Conservation (phyloP, 2,113 vertebrate species). For the Chunga burmeisteri region DNA sequence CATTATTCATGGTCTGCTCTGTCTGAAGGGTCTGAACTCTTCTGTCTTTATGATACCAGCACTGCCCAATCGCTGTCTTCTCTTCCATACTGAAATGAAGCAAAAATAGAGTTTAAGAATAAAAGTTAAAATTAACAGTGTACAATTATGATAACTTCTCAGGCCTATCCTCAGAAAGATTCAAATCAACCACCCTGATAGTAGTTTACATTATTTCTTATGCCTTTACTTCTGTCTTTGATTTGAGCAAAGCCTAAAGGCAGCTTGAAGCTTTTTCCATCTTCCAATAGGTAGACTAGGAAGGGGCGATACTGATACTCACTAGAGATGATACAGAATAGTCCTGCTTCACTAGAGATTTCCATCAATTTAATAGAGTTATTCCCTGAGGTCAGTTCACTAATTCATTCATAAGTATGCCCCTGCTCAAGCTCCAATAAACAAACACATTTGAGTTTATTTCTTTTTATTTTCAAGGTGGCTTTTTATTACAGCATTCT, state of each 20-base stretch:
- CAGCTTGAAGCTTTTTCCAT: not conserved
- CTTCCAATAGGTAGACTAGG: not conserved
- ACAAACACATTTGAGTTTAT: not conserved
- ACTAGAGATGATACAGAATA: not conserved
- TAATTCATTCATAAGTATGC: not conserved
- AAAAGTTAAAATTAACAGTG: not conserved
- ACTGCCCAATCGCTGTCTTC: conserved; percentile 79
- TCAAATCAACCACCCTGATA: not conserved
- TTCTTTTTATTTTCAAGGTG: conserved; percentile 13
- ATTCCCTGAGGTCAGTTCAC: not conserved
- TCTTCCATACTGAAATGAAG: conserved; percentile 79
- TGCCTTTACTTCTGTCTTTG: not conserved
- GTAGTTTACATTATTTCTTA: not conserved
- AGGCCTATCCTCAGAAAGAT: not conserved
- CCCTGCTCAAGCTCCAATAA: not conserved
- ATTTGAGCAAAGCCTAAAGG: not conserved
- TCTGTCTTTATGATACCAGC: conserved; percentile 68
- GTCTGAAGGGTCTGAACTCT: not conserved
- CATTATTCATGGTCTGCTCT: not conserved
- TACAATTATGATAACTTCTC: not conserved
- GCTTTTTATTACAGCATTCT: not conserved
- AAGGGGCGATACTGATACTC: not conserved
- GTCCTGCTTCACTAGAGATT: not conserved
- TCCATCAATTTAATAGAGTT: not conserved
- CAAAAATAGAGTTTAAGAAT: conserved; percentile 25